Evolutionary conservation across 2,113 vertebrate genomes (phyloP), one percentile per base, ranked within the genome.

Genomic region (Podocnemis expansa): DNA sequence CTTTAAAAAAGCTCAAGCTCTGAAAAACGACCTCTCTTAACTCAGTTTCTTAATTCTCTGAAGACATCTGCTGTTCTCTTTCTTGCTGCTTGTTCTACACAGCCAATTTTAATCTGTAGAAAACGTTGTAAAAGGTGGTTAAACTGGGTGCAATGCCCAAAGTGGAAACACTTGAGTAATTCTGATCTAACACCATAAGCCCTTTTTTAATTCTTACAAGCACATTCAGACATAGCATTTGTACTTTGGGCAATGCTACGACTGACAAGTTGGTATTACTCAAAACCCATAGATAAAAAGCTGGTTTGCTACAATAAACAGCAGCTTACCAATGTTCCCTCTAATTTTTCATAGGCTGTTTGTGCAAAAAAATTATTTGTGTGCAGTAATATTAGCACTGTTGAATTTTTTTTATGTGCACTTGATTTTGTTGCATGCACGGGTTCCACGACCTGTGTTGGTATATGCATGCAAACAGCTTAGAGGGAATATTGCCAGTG

Each of bases 51-150:
- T 79, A 25, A 88, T 3, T 91, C 86, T 75, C 89, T 85, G 78
- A 80, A 85, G 84, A 29, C 82, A 87, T 67, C 85, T 88, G 88
- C 88, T 51, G 19, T 16, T 5, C 45, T 0, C 25, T 34, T 31
- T 67, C 60, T 31, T 78, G 24, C 41, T 79, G 27, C 24, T 87
- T 43, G 73, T 94, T 87, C 89, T 80, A n/a, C 55, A 52, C 43
- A 8, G 2, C 84, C 89, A 90, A 96, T 43, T 51, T 1, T 3
- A 93, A 73, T 90, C 84, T 86, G 90, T 82, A 93, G 70, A 78
- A 97, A 95, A 93, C 25, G 54, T 80, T 60, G 6, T 51, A 78
- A 92, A 89, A 94, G 89, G 88, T 95, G 89, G 75, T 9, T 86
- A 29, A 83, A 89, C 82, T 31, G 47, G 85, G 56, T 78, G n/a